Base-by-base conservation (phyloP, 2,113 vertebrate genomes). In the Helogale parvula region DNA sequence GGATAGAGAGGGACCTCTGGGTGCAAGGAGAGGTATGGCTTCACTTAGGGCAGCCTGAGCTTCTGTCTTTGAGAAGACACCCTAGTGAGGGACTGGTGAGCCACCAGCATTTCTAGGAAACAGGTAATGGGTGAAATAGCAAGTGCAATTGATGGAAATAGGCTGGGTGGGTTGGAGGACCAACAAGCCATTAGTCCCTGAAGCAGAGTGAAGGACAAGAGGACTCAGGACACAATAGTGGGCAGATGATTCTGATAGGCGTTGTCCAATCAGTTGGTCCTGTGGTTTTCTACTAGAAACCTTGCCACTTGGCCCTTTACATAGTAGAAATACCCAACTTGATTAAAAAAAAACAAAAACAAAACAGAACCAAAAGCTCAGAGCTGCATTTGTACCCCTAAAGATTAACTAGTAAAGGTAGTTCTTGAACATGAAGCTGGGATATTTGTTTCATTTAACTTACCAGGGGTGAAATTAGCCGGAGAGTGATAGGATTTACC, bases 91-190 rank as follows among this genome's bases (percentile, higher is more conserved):
- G 0, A 5, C 85, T 13, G 11, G 12, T 6, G 9, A 77, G n/a
- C 94, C 1, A 0, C 29, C 52, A 54, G 45, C 14, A 3, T 63
- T n/a, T 81, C 23, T 23, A n/a, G 45, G n/a, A 31, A 72, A 17
- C 33, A n/a, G 45, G 50, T 63, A 8, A 71, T 52, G 41, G 11
- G 7, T 9, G 11, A 21, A 29, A 52, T 23, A 33, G 65, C 90
- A 25, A 0, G 3, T 63, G 5, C n/a, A 4, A 3, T 17, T 0
- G 25, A 27, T n/a, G 27, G n/a, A 5, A 47, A 25, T 0, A 15
- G 82, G 4, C 54, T 41, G 57, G 57, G 38, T 7, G 2, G 47
- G 57, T 77, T n/a, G 4, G 21, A n/a, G 60, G 76, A 60, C 33
- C n/a, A 10, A 3, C 9, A 29, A 0, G 2, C 35, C 31, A 0